phyloP scores from a whole-genome alignment of 2,113 vertebrate species.

The Rafetus swinhoei region DNA sequence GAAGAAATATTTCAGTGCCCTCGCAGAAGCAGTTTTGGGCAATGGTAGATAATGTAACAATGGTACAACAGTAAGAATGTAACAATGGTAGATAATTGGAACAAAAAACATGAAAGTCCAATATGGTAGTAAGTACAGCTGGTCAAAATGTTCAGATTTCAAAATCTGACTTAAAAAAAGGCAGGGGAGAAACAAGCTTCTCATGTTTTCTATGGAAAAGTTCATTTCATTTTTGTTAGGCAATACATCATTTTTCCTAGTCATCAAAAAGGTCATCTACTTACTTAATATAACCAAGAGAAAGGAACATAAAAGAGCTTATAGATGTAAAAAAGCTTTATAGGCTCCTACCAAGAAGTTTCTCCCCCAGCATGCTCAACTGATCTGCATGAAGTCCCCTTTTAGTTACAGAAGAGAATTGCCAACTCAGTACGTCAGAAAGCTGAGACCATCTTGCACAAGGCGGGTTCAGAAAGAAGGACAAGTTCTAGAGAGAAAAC shows the following conservation, averaged over 20 bases:
- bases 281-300: background rate
- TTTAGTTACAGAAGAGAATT: slow-evolving; percentile 91
- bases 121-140: background rate
- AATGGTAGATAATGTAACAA: background rate
- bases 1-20: background rate
- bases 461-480: slow-evolving; percentile 89
- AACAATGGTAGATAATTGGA: background rate
- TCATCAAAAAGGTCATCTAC: background rate
- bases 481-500: slow-evolving; percentile 82
- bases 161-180: background rate
- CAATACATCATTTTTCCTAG: background rate
- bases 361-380: slow-evolving; percentile 85
- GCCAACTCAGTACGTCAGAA: slow-evolving; percentile 92
- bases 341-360: slow-evolving; percentile 81
- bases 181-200: background rate
- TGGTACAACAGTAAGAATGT: too few relatives aligned
- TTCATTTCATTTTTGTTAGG: background rate
- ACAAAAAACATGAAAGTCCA: background rate
- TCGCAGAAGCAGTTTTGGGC: too few relatives aligned
- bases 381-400: slow-evolving; percentile 88
- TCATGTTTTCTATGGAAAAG: background rate
- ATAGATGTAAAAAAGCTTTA: background rate
- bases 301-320: background rate
- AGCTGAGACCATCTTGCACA: slow-evolving; percentile 87
- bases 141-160: background rate